phyloP scores from a whole-genome alignment of 2,113 vertebrate genomes.

The Gambusia affinis region DNA sequence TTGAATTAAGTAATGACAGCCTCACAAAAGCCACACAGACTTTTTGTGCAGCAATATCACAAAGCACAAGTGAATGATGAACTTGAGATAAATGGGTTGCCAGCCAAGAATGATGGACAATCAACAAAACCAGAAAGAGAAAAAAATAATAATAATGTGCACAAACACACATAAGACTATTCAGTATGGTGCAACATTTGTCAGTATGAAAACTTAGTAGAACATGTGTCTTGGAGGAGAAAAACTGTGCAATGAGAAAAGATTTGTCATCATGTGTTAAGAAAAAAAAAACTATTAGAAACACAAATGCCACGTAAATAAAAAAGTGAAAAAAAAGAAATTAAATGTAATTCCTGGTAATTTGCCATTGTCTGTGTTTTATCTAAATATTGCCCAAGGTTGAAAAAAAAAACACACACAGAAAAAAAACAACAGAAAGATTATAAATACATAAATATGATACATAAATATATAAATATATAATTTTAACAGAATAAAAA shows the following conservation, averaged over 20 bases:
- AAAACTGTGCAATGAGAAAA: slow-evolving; percentile 8
- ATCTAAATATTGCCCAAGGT: slow-evolving; percentile 21
- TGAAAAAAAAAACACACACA: not conserved
- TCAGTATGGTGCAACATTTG: slow-evolving; percentile 42
- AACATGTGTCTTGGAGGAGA: slow-evolving; percentile 27
- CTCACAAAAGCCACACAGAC: slow-evolving; percentile 60
- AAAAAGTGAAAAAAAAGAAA: slow-evolving; percentile 29
- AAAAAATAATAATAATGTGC: slow-evolving; percentile 14
- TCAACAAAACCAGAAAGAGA: slow-evolving; percentile 32
- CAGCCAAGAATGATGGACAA: slow-evolving; percentile 64
- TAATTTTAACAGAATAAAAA: slow-evolving; percentile 51
- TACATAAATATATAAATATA: slow-evolving; percentile 46
- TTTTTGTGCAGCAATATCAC: slow-evolving; percentile 53
- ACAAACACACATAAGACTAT: slow-evolving; percentile 36
- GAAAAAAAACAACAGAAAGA: slow-evolving; percentile 26
- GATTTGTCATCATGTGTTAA: slow-evolving; percentile 8
- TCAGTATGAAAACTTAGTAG: slow-evolving; percentile 39
- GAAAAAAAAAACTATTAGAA: slow-evolving; percentile 32
- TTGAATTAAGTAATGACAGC: slow-evolving; percentile 70
- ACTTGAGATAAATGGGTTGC: slow-evolving; percentile 69
- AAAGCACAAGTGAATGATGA: slow-evolving; percentile 68
- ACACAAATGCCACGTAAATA: slow-evolving; percentile 13
- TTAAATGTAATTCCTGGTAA: slow-evolving; percentile 74
- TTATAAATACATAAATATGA: slow-evolving; percentile 52
- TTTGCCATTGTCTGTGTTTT: slow-evolving; percentile 77